Conservation (phyloP, 2,797 vertebrate genomes). For the Gila robusta region DNA sequence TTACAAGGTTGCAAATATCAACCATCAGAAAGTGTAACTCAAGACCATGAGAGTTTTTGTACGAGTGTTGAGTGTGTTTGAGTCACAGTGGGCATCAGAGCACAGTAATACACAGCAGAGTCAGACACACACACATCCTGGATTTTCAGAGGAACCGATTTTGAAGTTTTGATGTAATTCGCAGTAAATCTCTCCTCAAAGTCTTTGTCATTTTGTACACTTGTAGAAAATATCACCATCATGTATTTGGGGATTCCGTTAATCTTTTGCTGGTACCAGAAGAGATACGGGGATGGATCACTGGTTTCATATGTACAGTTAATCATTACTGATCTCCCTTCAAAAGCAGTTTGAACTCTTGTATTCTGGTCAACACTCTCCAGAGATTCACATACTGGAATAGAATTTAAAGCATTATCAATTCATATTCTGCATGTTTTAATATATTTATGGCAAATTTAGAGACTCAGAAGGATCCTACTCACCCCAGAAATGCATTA, state of each 20-base stretch:
- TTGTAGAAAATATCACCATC: not conserved
- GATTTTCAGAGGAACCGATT: conserved; percentile 51
- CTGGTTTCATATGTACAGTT: conserved; percentile 49
- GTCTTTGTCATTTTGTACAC: not conserved
- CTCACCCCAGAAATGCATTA: conserved; percentile 29
- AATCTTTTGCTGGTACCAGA: conserved; percentile 63
- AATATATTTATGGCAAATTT: not conserved
- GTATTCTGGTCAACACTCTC: conserved; percentile 54
- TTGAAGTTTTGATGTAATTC: conserved; percentile 35
- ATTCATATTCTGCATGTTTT: not conserved
- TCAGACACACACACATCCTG: not conserved
- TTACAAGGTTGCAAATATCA: not conserved
- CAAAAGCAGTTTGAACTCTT: conserved; percentile 27
- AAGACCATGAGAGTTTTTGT: not conserved
- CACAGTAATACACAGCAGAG: conserved; percentile 55
- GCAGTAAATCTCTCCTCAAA: conserved; percentile 39
- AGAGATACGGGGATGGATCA: not conserved
- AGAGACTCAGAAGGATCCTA: not conserved
- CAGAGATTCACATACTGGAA: conserved; percentile 41
- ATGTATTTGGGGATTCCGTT: conserved; percentile 47
- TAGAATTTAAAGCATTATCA: not conserved
- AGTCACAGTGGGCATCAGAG: conserved; percentile 40
- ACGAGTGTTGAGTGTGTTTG: conserved; percentile 6
- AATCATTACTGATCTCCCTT: conserved; percentile 50
- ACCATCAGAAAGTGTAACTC: not conserved